Percentiles rank a stretch among this genome's conserved stretches.
Evolutionary conservation across 2,888 invertebrate genomes (phyloP).

Genomic region (Drosophila antonietae): DNA sequence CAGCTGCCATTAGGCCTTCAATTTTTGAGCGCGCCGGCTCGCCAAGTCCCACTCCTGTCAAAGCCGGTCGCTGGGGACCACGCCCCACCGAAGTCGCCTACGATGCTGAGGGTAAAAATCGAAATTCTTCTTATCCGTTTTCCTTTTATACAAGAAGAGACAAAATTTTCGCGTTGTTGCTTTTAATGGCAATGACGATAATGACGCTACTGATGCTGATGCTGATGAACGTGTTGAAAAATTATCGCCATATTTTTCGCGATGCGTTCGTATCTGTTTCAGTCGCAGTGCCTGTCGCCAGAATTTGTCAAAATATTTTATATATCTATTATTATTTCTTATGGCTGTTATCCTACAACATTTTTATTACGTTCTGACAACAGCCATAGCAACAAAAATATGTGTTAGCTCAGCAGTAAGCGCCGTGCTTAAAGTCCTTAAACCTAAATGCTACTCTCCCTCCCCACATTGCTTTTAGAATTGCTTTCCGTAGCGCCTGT

Average conservation of each 20-base stretch:
- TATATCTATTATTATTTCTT: conserved; percentile 23
- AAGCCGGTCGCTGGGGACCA: conserved; percentile 89
- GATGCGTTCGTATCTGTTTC: conserved; percentile 44
- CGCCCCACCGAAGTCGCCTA: conserved; percentile 90
- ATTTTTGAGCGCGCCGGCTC: conserved; percentile 87
- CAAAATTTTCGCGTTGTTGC: conserved; percentile 59
- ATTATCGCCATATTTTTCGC: conserved; percentile 66
- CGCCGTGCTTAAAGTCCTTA: conserved; percentile 62
- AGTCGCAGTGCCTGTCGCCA: conserved; percentile 38
- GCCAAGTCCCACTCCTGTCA: conserved; percentile 88
- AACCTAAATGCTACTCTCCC: conserved; percentile 15
- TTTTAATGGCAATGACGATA: conserved; percentile 48
- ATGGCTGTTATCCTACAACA: conserved; percentile 61
- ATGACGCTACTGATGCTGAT: conserved; percentile 22
- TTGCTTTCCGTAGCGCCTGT: conserved; percentile 62
- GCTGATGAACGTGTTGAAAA: conserved; percentile 60
- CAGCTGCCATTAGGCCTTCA: conserved; percentile 62
- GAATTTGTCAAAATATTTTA: conserved; percentile 55
- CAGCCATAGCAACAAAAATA: conserved; percentile 62
- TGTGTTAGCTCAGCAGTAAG: conserved; percentile 57
- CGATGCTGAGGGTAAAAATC: conserved; percentile 90
- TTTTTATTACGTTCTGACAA: conserved; percentile 48
- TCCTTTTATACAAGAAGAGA: conserved; percentile 68
- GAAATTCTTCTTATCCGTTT: conserved; percentile 61
- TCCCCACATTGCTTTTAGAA: conserved; percentile 49